Evolutionary conservation across 2,797 vertebrate genomes (phyloP).

Genomic region (Percopsis omiscomaycus): DNA sequence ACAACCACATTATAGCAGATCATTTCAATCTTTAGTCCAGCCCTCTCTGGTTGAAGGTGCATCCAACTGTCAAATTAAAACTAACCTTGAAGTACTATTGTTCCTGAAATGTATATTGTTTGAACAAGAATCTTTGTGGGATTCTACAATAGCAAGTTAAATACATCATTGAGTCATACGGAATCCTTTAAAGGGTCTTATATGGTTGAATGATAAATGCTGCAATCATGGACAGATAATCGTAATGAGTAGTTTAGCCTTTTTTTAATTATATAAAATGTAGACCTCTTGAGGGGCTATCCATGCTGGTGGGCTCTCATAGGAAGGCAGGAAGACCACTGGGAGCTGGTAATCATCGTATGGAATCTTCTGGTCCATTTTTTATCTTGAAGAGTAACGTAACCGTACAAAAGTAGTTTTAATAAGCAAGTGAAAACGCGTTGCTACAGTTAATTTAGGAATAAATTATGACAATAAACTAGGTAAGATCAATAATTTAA

Average conservation of each 20-base stretch:
- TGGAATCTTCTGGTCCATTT: constrained; percentile 86
- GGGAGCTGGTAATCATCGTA: constrained; percentile 91
- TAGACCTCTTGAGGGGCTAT: constrained; percentile 90
- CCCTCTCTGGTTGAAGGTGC: neutral
- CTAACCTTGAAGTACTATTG: too few relatives aligned
- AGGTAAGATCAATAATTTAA: neutral
- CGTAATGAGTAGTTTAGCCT: neutral
- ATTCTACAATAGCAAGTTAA: too few relatives aligned
- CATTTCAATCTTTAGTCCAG: neutral
- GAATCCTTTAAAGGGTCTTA: neutral
- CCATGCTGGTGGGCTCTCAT: constrained; percentile 95
- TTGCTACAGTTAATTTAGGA: neutral
- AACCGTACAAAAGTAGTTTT: constrained; percentile 1
- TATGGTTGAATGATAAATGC: neutral
- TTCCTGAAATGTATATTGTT: too few relatives aligned
- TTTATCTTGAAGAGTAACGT: neutral
- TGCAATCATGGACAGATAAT: neutral
- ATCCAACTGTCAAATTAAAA: neutral
- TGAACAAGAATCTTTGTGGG: too few relatives aligned
- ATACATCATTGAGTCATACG: too few relatives aligned
- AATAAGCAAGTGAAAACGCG: neutral
- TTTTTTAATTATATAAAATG: neutral
- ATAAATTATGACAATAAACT: too few relatives aligned
- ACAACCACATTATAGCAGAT: neutral
- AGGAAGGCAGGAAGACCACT: constrained; percentile 91